Percentiles rank a stretch among this genome's conserved stretches.
These are phyloP conservation scores for Troilus luridus DNA, from an alignment of 2,888 invertebrate species.

Conservation along the genomic window DNA sequence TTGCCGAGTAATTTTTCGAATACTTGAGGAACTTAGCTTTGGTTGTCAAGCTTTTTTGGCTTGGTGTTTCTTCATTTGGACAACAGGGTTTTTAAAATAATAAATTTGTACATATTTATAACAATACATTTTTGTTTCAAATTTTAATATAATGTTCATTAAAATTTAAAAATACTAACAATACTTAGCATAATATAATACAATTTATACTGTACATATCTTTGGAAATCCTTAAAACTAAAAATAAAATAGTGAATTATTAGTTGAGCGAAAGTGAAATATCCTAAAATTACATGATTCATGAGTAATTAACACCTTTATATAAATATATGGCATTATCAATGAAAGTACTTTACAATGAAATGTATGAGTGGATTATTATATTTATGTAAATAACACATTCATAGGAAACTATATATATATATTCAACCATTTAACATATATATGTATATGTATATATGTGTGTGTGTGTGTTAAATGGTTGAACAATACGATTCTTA, in stretches of 20 bases:
- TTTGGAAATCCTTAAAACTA: slow-evolving; percentile 34
- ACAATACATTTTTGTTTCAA: slow-evolving; percentile 17
- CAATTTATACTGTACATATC: slow-evolving; percentile 46
- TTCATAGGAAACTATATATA: neutral
- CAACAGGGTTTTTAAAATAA: neutral
- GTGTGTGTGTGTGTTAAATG: too few species aligned
- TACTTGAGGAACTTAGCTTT: neutral
- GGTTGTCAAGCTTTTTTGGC: neutral
- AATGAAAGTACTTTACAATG: neutral
- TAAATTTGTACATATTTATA: neutral
- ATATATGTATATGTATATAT: too few species aligned
- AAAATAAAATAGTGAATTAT: slow-evolving; percentile 9
- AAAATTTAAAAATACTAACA: slow-evolving; percentile 49
- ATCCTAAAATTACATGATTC: neutral
- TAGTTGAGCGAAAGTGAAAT: slow-evolving; percentile 4
- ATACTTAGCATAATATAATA: slow-evolving; percentile 32
- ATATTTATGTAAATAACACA: neutral
- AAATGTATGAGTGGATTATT: neutral
- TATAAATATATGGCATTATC: neutral
- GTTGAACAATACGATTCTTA: neutral
- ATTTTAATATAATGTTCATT: slow-evolving; percentile 37
- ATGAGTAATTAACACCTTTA: neutral
- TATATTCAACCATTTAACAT: neutral
- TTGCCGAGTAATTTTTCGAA: too few species aligned
- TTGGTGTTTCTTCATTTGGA: neutral